Evolutionary conservation across 2,113 vertebrate genomes (phyloP).

Genomic region (Propithecus coquereli): DNA sequence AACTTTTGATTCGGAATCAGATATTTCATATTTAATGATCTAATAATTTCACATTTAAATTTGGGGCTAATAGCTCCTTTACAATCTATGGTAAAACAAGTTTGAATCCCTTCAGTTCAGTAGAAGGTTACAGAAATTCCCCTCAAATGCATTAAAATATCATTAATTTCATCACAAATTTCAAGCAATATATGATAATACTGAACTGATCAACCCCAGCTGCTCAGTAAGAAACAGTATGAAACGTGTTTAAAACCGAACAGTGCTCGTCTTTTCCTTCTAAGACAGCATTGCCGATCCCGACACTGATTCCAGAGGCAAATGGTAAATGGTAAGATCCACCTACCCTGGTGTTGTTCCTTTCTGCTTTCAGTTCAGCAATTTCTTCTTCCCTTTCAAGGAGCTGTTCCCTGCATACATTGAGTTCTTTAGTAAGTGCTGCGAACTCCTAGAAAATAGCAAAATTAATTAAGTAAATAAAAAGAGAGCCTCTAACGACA

Average conservation of each 20-base stretch:
- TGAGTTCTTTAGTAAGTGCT: slow-evolving; percentile 96
- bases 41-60: background rate
- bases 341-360: slow-evolving; percentile 94
- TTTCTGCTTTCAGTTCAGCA: slow-evolving; percentile 95
- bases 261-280: fast-evolving
- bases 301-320: fast-evolving
- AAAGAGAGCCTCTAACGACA: background rate
- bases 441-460: slow-evolving; percentile 91
- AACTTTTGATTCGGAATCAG: too few species aligned
- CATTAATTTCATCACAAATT: background rate
- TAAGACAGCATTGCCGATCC: fast-evolving
- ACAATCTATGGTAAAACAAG: fast-evolving
- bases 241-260: background rate
- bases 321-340: fast-evolving
- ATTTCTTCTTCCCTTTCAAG: slow-evolving; percentile 98
- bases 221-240: fast-evolving
- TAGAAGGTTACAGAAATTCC: background rate
- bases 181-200: background rate
- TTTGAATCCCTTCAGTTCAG: fast-evolving
- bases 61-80: fast-evolving
- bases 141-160: too few species aligned
- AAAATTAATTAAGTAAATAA: slow-evolving; percentile 3
- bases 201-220: fast-evolving
- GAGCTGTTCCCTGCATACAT: slow-evolving; percentile 94
- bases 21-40: too few species aligned